Evolutionary conservation across 2,888 invertebrate genomes (phyloP), one percentile per base, ranked within the genome.

Genomic region (Cyclophora albipunctata): DNA sequence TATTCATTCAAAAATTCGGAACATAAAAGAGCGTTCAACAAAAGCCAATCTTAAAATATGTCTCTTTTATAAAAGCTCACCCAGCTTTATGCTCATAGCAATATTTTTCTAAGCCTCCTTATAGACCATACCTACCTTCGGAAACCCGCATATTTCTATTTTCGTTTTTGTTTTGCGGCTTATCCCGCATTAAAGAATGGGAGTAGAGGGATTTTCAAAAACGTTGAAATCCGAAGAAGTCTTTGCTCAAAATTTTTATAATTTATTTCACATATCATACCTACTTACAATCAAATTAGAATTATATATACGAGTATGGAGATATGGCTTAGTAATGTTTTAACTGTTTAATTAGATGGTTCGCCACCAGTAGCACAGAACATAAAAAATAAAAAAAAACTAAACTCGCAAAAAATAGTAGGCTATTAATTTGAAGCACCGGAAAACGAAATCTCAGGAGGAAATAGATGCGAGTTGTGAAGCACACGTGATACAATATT

Each of bases 401-500:
- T 69, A 64, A 64, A 61, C 48, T 65, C 48, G 73, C 78, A 82
- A 84, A 85, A 85, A 85, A 78, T 69, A 71, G 71, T 71, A 55
- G 74, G 62, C 79, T 76, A 81, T 83, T 83, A 86, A 85, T 84
- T 83, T 84, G 79, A 81, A 76, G 71, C 76, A 76, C 86, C 88
- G 88, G 88, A 88, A 88, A 87, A 85, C 83, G 76, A 86, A 85
- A 87, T 86, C 85, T 86, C 78, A 74, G 84, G 81, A 86, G 85
- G 87, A 87, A 86, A 84, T 84, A 83, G 80, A 80, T 79, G 82
- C 81, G 81, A 78, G 74, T 66, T 64, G 71, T 5, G 1, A 73
- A 73, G 80, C 86, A 86, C 88, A 88, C 87, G 88, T 87, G 88
- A 86, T 86, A 86, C 81, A 88, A 88, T 88, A 87, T 88, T 88